Percentiles rank a stretch among this genome's conserved stretches.
These are phyloP conservation scores for Carpatolechia fugitivella DNA, from an alignment of 2,888 invertebrate genomes.

Conservation along the genomic window DNA sequence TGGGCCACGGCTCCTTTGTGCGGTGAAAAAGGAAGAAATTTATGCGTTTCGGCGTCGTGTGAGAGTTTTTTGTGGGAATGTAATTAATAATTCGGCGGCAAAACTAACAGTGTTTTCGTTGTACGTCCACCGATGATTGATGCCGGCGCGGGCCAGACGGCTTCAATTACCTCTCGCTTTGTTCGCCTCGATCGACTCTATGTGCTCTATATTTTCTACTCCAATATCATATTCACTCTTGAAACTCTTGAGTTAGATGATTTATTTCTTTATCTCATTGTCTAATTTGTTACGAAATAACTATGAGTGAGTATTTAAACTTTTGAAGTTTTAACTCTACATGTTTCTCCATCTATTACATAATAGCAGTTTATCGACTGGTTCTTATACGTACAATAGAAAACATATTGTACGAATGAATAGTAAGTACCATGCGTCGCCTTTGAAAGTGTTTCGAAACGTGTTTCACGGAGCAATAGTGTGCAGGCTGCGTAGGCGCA, in stretches of 20 bases:
- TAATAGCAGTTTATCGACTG: conserved; percentile 2
- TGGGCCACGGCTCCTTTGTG: conserved; percentile 72
- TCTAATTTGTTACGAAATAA: neutral
- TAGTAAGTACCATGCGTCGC: conserved; percentile 1
- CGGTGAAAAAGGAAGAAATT: conserved; percentile 78
- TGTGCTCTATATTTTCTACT: conserved; percentile 14
- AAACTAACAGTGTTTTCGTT: conserved; percentile 80
- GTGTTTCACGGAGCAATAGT: conserved; percentile 37
- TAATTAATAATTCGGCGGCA: conserved; percentile 81
- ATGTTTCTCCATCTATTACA: neutral
- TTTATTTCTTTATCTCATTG: conserved; percentile 10
- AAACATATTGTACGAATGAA: conserved; percentile 2
- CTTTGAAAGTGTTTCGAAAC: conserved; percentile 41
- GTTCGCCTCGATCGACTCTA: conserved; percentile 17
- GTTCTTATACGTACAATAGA: conserved; percentile 4
- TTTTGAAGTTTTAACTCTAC: neutral
- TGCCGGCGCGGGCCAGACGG: conserved; percentile 43
- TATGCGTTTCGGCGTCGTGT: conserved; percentile 77
- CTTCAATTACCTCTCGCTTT: conserved; percentile 49
- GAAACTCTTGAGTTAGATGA: conserved; percentile 5
- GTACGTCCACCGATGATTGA: conserved; percentile 65
- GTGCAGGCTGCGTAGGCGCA: conserved; percentile 17
- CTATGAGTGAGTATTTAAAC: neutral
- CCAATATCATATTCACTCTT: conserved; percentile 9
- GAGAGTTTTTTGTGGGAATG: conserved; percentile 74